These are phyloP conservation scores for Chirona hameri DNA, from an alignment of 2,888 invertebrate species.

Conservation along the genomic window DNA sequence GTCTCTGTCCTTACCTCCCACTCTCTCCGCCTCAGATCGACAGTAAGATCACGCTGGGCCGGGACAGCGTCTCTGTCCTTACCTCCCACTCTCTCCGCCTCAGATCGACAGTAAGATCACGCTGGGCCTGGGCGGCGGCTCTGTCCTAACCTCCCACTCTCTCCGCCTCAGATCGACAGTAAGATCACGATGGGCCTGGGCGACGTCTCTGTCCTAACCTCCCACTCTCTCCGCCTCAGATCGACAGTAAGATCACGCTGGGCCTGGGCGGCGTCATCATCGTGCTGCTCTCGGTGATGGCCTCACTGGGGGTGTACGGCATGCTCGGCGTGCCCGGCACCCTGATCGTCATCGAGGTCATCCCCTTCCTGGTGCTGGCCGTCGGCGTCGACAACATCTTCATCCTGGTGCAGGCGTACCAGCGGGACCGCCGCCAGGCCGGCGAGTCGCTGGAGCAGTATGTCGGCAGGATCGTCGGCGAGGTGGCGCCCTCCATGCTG, in stretches of 20 bases:
- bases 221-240: conserved; percentile 44
- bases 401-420: conserved; percentile 91
- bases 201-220: too few species aligned
- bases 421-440: conserved; percentile 67
- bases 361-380: conserved; percentile 95
- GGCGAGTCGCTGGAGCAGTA: conserved; percentile 77
- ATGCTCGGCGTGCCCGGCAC: conserved; percentile 86
- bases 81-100: too few species aligned
- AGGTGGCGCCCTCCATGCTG: conserved; percentile 95
- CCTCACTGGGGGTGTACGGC: conserved; percentile 90
- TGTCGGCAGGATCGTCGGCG: conserved; percentile 83
- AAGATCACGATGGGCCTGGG: too few species aligned
- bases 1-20: too few species aligned
- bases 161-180: too few species aligned
- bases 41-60: too few species aligned
- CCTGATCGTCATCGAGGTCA: conserved; percentile 92
- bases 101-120: too few species aligned
- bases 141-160: too few species aligned
- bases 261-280: conserved; percentile 92
- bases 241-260: conserved; percentile 93
- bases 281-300: conserved; percentile 86
- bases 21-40: too few species aligned
- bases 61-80: too few species aligned
- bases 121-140: too few species aligned
- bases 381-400: conserved; percentile 99